These are phyloP conservation scores for Chrysina gloriosa DNA, from an alignment of 2,888 invertebrate species.

Conservation along the genomic window DNA sequence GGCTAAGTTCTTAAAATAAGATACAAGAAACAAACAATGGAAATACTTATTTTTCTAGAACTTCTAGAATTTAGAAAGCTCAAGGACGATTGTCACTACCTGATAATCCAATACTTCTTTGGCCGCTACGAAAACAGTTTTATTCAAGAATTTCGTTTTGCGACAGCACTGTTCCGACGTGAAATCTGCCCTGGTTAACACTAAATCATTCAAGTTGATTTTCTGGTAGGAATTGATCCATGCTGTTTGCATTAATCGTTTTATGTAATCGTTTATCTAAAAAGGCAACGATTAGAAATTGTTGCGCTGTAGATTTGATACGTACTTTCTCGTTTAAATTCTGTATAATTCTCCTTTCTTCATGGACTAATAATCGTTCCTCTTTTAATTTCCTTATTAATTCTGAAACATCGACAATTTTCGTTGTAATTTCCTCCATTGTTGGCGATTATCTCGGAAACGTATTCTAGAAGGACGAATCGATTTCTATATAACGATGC, in stretches of 20 bases:
- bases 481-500: too few relatives aligned
- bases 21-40: slow-evolving; percentile 3
- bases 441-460: too few relatives aligned
- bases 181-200: slow-evolving; percentile 79
- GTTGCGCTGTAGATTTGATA: slow-evolving; percentile 63
- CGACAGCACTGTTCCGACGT: slow-evolving; percentile 83
- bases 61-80: not conserved
- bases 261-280: slow-evolving; percentile 69
- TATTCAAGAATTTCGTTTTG: slow-evolving; percentile 73
- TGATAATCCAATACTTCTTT: slow-evolving; percentile 88
- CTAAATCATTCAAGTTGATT: slow-evolving; percentile 81
- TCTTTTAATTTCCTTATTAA: slow-evolving; percentile 79
- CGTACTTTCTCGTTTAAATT: slow-evolving; percentile 79
- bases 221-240: slow-evolving; percentile 92
- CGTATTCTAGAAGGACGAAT: not conserved
- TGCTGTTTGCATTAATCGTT: slow-evolving; percentile 76
- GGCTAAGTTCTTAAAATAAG: too few relatives aligned
- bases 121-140: slow-evolving; percentile 79
- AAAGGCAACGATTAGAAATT: slow-evolving; percentile 23
- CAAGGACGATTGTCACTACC: slow-evolving; percentile 65
- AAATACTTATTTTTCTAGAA: slow-evolving; percentile 21
- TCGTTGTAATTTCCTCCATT: slow-evolving; percentile 36
- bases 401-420: slow-evolving; percentile 68
- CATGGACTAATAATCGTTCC: slow-evolving; percentile 88
- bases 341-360: slow-evolving; percentile 85